Evolutionary conservation across 2,113 vertebrate species (phyloP), one percentile per base, ranked within the genome.

Genomic region (Scortum barcoo): DNA sequence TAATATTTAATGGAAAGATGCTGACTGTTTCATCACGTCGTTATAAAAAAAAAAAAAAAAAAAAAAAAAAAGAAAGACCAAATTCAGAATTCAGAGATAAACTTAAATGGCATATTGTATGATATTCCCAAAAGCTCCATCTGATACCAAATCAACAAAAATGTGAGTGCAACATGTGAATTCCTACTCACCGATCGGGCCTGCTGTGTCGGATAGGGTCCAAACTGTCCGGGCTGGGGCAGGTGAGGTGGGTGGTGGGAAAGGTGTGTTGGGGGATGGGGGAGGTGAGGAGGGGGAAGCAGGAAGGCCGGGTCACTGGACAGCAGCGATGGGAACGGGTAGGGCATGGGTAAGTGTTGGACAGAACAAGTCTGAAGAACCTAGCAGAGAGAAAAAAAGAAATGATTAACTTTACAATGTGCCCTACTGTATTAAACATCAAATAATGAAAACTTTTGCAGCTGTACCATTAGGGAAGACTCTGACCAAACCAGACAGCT

Each of bases 331-430:
- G 98, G 97, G 92, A 99, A 99, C 3, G 97, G 96, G 85, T 99
- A 99, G 65, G 97, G 96, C 88, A 99, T 97, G 20, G 98, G 98
- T 77, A 99, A 95, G 91, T 99, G 98, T 93, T 99, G 98, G 82
- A 99, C 98, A 40, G 98, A 99, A 90, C 98, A 99, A 0, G 98
- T 97, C 81, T 98, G 98, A 89, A 99, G 96, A 95, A 99, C 96
- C 98, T 99, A 92, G 71, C 85, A 93, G 85, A 68, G 8, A 22
- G 1, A 54, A 24, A 72, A n/a, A 30, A 46, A 51, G 91, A 71
- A 56, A 5, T n/a, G n/a, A n/a, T n/a, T n/a, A n/a, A n/a, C n/a
- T n/a, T n/a, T n/a, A n/a, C n/a, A n/a, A n/a, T n/a, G n/a, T n/a
- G n/a, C n/a, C n/a, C n/a, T n/a, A 80, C 24, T 19, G 5, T 12